Conservation (phyloP, 64 coral and sea anemone species). For the Platygyra sinensis region DNA sequence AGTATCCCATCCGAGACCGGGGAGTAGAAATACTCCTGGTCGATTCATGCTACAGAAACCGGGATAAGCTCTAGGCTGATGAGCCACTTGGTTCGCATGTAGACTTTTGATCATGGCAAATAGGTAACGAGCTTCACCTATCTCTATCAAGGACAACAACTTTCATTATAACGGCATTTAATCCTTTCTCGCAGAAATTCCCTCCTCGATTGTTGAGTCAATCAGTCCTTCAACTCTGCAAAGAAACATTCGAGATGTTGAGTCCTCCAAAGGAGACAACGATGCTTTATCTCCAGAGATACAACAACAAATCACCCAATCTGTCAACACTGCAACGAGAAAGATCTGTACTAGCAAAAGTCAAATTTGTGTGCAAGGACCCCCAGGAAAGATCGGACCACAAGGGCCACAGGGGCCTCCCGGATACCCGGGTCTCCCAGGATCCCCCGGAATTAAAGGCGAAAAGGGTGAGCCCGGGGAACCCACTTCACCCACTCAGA, state of each 20-base stretch:
- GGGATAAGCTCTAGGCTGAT: too few relatives aligned
- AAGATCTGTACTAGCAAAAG: not conserved
- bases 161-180: too few relatives aligned
- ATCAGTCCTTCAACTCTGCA: too few relatives aligned
- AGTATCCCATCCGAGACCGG: too few relatives aligned
- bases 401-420: slow-evolving; percentile 12
- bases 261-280: not conserved
- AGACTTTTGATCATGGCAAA: too few relatives aligned
- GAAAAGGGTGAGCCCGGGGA: slow-evolving; percentile 33
- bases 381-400: slow-evolving; percentile 14
- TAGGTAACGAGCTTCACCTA: too few relatives aligned
- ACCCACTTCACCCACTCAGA: not conserved
- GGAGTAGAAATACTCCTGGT: too few relatives aligned
- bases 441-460: slow-evolving; percentile 40
- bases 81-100: too few relatives aligned
- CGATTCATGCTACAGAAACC: too few relatives aligned
- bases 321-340: slow-evolving; percentile 25
- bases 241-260: slow-evolving; percentile 3
- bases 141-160: too few relatives aligned
- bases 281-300: slow-evolving; percentile 32
- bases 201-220: too few relatives aligned
- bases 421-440: slow-evolving; percentile 1
- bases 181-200: too few relatives aligned
- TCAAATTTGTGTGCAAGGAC: not conserved
- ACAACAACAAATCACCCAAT: slow-evolving; percentile 52